Evolutionary conservation across 1,140 invertebrate species (phyloP).

Genomic region (Oscheius sp.): DNA sequence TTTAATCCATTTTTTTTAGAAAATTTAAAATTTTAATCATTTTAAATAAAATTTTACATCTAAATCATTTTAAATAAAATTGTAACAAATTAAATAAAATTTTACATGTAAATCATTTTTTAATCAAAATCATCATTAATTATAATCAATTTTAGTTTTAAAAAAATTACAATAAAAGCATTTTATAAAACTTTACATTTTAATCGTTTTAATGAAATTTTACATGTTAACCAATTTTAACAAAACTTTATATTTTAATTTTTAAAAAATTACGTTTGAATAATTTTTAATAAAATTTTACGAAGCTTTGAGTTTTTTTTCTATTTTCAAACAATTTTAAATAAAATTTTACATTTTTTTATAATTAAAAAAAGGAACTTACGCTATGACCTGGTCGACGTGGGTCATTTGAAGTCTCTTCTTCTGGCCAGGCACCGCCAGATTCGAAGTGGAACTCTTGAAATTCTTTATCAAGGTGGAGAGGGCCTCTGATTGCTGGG

Average conservation of each 20-base stretch:
- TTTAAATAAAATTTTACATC: no score
- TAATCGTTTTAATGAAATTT: no score
- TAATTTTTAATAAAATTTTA: background rate
- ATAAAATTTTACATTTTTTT: no score
- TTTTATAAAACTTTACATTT: no score
- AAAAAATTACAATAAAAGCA: no score
- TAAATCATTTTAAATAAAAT: no score
- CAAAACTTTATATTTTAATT: background rate
- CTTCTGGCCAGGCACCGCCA: slow-evolving; percentile 4
- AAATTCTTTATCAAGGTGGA: background rate
- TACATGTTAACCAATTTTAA: background rate
- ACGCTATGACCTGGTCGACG: background rate
- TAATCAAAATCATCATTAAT: no score
- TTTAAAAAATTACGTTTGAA: background rate
- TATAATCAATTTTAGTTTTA: no score
- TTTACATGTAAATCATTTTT: no score
- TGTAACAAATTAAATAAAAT: no score
- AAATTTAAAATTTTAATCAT: no score
- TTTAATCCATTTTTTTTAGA: no score
- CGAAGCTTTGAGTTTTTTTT: background rate
- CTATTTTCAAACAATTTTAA: background rate
- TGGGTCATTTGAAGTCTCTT: background rate
- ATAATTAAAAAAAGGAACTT: background rate
- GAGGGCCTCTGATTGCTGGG: background rate
- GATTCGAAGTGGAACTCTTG: background rate